Evolutionary conservation across 2,797 vertebrate genomes (phyloP), one percentile per base, ranked within the genome.

Genomic region (Myotis findleyi): DNA sequence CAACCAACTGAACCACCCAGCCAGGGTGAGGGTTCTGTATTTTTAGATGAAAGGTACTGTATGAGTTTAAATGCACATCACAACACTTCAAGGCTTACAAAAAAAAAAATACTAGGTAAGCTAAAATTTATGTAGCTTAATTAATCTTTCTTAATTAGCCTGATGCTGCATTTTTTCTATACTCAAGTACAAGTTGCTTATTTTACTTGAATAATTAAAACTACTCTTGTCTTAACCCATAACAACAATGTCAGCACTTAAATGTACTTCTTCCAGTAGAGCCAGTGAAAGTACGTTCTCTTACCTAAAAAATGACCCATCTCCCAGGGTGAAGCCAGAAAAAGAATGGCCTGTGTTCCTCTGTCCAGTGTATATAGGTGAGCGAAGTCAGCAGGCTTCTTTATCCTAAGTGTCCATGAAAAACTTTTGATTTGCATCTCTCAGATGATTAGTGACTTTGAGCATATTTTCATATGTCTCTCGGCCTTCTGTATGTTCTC

Each of bases 131-230:
- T 51, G 2, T 76, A 17, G 41, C 51, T 85, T n/a, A 27, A 81
- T 91, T 80, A 44, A 71, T 93, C 73, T 95, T 82, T 55, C 51
- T 79, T 89, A 71, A 87, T 91, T 93, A 94, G 38, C 14, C 33
- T 4, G 5, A 76, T 36, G 47, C 66, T 71, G 33, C n/a, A 41
- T 62, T 92, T 59, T 55, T 36, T 12, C 41, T 85, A 30, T 30
- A 16, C 36, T 47, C 25, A 0, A 21, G 49, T 25, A 68, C 41
- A 55, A 3, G 4, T 69, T 72, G 14, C 83, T 68, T 81, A 51
- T 82, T 81, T 87, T 88, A 44, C 69, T 82, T 59, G 62, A 47
- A 79, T 90, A 77, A 82, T 81, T 62, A 75, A 95, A 95, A 82
- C 49, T 64, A 53, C 17, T 41, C 84, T 81, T 85, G 9, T 82